Base-by-base conservation (phyloP, 2,888 invertebrate genomes). In the Leptura quadrifasciata region DNA sequence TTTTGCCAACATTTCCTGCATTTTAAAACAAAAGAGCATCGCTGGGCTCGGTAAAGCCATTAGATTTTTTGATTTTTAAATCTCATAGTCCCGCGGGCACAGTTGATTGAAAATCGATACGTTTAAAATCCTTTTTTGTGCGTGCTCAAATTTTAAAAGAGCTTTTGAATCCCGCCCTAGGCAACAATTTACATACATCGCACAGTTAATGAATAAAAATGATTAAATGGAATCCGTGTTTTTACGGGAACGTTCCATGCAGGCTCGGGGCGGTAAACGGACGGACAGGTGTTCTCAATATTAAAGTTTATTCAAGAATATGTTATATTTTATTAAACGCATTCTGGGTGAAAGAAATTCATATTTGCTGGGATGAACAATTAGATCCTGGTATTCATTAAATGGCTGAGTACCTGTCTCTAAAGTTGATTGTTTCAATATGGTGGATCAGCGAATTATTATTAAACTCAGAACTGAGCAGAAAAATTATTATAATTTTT, bases 181-280 rank as follows among this genome's bases (percentile, higher is more conserved):
- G 76, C 74, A 8, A 72, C 55, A 72, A 75, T 76, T 76, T 73
- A 65, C 70, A 61, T 65, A 70, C 72, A 67, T 74, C 75, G 70
- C 64, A 65, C 64, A 61, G 76, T 69, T 79, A 73, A 79, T 79
- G 74, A 76, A 72, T 70, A 70, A 73, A 78, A 76, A 76, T 76
- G 63, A 72, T 73, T 74, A 35, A 57, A 68, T 17, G 55, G 24
- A 35, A 35, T n/a, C 5, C 12, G 39, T 63, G 39, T 63, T 63
- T 63, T 39, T 47, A 60, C 21, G 10, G 57, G 21, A 20, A 21
- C 21, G 18, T 57, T 57, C 21, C 12, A 20, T 55, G 6, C 39
- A 47, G n/a, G 47, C 47, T n/a, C n/a, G n/a, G 47, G 47, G 47
- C 47, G 6, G 2, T n/a, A n/a, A n/a, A 47, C n/a, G 47, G n/a